phyloP scores from a whole-genome alignment of 2,797 vertebrate species.

The Margarornis squamiger region DNA sequence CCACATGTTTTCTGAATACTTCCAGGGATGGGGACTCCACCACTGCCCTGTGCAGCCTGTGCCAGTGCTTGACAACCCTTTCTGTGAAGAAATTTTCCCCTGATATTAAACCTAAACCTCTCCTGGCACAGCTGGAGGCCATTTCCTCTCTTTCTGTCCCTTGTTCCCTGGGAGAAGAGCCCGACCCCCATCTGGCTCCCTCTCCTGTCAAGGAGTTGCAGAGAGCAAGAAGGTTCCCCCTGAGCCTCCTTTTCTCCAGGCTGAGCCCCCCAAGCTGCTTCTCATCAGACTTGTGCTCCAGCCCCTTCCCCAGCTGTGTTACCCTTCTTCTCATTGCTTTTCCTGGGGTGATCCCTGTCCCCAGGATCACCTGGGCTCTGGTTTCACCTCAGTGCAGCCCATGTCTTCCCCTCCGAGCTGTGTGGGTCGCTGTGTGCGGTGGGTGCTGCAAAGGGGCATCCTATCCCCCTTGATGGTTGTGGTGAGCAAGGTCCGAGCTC shows the following conservation, averaged over 20 bases:
- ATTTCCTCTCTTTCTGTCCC: neutral
- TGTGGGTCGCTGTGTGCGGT: neutral
- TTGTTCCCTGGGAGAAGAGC: neutral
- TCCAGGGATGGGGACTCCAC: neutral
- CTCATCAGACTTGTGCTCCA: neutral
- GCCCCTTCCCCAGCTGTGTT: neutral
- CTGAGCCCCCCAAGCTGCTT: neutral
- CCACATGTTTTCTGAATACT: accelerated
- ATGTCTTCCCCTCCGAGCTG: neutral
- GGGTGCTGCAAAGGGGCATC: neutral
- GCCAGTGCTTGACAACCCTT: neutral
- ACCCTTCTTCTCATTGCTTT: neutral
- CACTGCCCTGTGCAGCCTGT: neutral
- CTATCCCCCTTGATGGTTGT: accelerated
- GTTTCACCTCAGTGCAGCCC: neutral
- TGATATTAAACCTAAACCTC: neutral
- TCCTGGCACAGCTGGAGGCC: neutral
- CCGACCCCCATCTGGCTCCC: accelerated
- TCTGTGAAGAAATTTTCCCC: neutral
- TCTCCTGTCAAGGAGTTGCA: neutral
- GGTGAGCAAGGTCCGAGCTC: accelerated
- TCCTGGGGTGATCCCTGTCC: too few relatives aligned
- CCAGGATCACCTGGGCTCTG: neutral
- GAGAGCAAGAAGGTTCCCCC: too few relatives aligned
- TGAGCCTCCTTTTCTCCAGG: neutral